Base-by-base conservation (phyloP, 1,140 invertebrate genomes). In the Plodia interpunctella region DNA sequence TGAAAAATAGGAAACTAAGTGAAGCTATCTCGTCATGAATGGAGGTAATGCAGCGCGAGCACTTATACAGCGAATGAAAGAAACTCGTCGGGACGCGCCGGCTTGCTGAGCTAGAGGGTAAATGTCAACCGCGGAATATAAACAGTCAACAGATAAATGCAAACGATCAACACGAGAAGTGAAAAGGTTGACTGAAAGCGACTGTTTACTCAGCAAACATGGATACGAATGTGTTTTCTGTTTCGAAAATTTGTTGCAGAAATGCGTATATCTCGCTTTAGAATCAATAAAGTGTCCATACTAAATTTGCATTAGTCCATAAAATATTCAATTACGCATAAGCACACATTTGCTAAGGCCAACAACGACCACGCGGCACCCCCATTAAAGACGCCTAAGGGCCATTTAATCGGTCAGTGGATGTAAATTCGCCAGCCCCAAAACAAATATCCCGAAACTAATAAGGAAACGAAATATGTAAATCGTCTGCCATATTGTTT, bases 391-490 rank as follows among this genome's bases (percentile, higher is more conserved):
- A 87, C 81, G 84, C 86, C 86, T 87, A 87, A 88, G 84, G 86
- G 87, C 82, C 83, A 84, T 89, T 89, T 89, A 89, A 87, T 88
- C 86, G 87, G 87, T 89, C 84, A 89, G 87, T 83, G 82, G 80
- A 89, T 87, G 87, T 87, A 89, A 89, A 89, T 87, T 87, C 76
- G 75, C 64, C 71, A 76, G 82, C 82, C 84, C 87, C 76, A 87
- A 87, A 87, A 87, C 84, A 88, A 88, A 87, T 87, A 88, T 86
- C 83, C 86, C 86, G 79, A 87, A 89, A 87, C 84, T 89, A 89
- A 89, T 89, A 89, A 89, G 84, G 87, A 89, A 89, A 87, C 84
- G 87, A 89, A 88, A 89, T 89, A 89, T 87, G 87, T 89, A 89
- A 89, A 89, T 89, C 81, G 80, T 78, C 75, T 83, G 79, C 82